Evolutionary conservation across 1,140 invertebrate genomes (phyloP), one percentile per base, ranked within the genome.

Genomic region (Pseudachorutes palmiensis): DNA sequence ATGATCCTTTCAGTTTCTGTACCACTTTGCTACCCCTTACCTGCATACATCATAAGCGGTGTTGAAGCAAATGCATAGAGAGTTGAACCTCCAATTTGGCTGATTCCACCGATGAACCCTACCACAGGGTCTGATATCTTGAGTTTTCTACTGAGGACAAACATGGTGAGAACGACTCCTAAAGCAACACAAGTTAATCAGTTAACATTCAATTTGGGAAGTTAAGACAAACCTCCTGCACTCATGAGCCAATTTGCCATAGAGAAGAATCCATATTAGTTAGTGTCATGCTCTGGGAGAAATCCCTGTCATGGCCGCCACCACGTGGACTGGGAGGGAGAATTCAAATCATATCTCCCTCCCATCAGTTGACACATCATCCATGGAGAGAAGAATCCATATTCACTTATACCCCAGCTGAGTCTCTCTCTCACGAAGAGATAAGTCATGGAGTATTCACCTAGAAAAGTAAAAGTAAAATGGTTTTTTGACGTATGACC

Each of bases 111-210:
- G 12, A 62, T 45, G 29, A 62, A 28, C 14, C 61, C 61, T 3
- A 62, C 32, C 5, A 62, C 26, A 36, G 61, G 61, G 26, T 62
- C 61, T n/a, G 61, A 36, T 41, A 62, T 36, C 28, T 62, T 62
- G 12, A 62, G 29, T 2, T 2, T 36, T 36, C 22, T 36, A 41
- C 61, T 62, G 2, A 62, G 24, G 2, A 62, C 26, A 28, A 2
- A 32, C 61, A 62, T 62, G 14, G 61, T 36, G 16, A 62, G 2
- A 28, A 32, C 3, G 19, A 36, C 32, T 22, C 61, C 61, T 3
- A 14, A n/a, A n/a, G n/a, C n/a, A n/a, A n/a, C n/a, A n/a, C n/a
- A n/a, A n/a, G n/a, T n/a, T n/a, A n/a, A n/a, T n/a, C n/a, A n/a
- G n/a, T n/a, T n/a, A n/a, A n/a, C n/a, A n/a, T n/a, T n/a, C n/a